Evolutionary conservation across 1,140 invertebrate genomes (phyloP).

Genomic region (Drosophila orosa): DNA sequence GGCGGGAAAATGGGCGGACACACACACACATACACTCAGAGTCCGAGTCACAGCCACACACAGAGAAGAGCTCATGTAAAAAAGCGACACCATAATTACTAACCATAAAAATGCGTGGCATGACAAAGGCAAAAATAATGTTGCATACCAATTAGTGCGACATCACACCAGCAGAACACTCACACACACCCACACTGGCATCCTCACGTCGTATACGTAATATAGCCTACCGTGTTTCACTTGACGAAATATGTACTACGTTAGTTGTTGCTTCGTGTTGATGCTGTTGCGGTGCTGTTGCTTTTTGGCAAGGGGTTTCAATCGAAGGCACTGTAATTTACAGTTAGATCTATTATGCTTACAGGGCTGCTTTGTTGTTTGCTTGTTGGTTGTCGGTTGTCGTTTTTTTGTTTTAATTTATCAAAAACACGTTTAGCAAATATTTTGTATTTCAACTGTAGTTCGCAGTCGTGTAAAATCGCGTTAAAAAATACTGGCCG

Average conservation of each 20-base stretch:
- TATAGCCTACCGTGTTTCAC: slow-evolving; percentile 68
- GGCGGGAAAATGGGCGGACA: slow-evolving; percentile 11
- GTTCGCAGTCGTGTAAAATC: slow-evolving; percentile 51
- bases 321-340: slow-evolving; percentile 74
- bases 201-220: slow-evolving; percentile 58
- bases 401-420: slow-evolving; percentile 29
- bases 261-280: slow-evolving; percentile 31
- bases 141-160: slow-evolving; percentile 67
- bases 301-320: slow-evolving; percentile 45
- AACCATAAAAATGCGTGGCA: slow-evolving; percentile 53
- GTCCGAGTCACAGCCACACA: slow-evolving; percentile 5
- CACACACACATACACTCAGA: slow-evolving; percentile 7
- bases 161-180: slow-evolving; percentile 36
- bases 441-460: slow-evolving; percentile 40
- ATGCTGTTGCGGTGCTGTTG: slow-evolving; percentile 33
- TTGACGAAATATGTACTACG: slow-evolving; percentile 35
- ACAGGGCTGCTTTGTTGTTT: slow-evolving; percentile 22
- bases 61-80: slow-evolving; percentile 40
- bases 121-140: slow-evolving; percentile 48
- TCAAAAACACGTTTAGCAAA: slow-evolving; percentile 75
- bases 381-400: slow-evolving; percentile 3
- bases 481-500: slow-evolving; percentile 51
- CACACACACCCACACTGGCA: not conserved
- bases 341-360: slow-evolving; percentile 67
- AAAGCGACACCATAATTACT: slow-evolving; percentile 66